Conservation (phyloP, 2,113 vertebrate species). For the Sphyrna mokarran region DNA sequence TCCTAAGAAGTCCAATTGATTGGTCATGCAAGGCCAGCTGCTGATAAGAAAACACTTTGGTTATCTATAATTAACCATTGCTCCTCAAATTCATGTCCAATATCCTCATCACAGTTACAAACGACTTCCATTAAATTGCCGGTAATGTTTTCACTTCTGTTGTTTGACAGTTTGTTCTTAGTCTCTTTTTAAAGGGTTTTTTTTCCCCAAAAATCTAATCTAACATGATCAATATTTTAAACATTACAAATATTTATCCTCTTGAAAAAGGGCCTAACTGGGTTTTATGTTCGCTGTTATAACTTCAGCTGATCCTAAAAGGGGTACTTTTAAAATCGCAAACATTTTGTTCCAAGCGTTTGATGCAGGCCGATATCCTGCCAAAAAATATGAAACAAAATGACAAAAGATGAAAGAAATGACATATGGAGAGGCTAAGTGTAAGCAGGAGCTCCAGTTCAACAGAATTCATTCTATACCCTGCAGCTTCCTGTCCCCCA, state of each 20-base stretch:
- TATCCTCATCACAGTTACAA: neutral
- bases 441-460: neutral
- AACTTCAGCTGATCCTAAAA: neutral
- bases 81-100: neutral
- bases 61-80: neutral
- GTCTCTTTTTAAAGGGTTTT: too few species aligned
- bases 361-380: neutral
- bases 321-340: neutral
- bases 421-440: constrained; percentile 32
- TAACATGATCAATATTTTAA: neutral
- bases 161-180: neutral
- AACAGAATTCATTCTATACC: constrained; percentile 27
- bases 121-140: neutral
- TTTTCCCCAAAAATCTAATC: neutral
- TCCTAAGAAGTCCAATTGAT: neutral
- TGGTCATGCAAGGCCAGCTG: neutral
- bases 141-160: neutral
- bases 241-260: neutral
- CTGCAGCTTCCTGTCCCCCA: constrained; percentile 32
- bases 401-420: neutral
- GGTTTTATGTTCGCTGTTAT: neutral
- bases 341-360: neutral
- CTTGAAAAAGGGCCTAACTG: neutral
- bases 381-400: constrained; percentile 21
- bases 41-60: neutral